Evolutionary conservation across 2,113 vertebrate genomes (phyloP).

Genomic region (Nyctereutes procyonoides): DNA sequence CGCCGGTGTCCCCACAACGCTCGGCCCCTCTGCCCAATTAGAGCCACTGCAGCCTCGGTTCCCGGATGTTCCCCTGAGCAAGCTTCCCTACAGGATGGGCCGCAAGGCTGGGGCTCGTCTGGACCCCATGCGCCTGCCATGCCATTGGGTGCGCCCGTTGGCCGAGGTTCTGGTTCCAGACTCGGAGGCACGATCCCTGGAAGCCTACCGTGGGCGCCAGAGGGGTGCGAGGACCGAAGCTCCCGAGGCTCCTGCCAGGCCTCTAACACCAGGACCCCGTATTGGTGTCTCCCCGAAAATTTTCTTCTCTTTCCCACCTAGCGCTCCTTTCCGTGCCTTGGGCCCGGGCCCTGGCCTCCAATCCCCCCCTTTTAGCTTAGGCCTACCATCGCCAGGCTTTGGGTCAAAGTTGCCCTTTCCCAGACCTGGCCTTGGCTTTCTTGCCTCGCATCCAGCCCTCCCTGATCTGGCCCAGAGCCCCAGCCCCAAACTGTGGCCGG

Average conservation of each 20-base stretch:
- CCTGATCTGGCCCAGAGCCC: fast-evolving
- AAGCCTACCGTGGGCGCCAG: not conserved
- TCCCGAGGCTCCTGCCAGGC: fast-evolving
- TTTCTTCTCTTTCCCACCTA: not conserved
- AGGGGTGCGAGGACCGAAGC: not conserved
- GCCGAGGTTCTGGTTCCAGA: constrained; percentile 80
- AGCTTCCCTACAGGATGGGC: not conserved
- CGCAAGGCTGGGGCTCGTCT: not conserved
- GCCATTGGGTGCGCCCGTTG: constrained; percentile 75
- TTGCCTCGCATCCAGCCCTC: fast-evolving
- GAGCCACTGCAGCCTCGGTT: fast-evolving
- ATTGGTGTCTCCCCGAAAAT: fast-evolving
- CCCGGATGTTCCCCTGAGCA: fast-evolving
- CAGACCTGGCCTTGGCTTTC: not conserved
- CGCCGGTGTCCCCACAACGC: fast-evolving
- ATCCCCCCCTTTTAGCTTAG: not conserved
- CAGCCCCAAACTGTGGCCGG: not conserved
- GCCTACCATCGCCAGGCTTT: not conserved
- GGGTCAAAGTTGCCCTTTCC: constrained; percentile 19
- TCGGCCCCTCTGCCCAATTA: fast-evolving
- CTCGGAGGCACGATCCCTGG: not conserved
- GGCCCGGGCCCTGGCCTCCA: not conserved
- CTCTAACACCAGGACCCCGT: fast-evolving
- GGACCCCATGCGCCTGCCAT: constrained; percentile 60
- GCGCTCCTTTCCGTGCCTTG: not conserved